Conservation (phyloP, 2,888 invertebrate genomes). For the Drosophila fungiperda region DNA sequence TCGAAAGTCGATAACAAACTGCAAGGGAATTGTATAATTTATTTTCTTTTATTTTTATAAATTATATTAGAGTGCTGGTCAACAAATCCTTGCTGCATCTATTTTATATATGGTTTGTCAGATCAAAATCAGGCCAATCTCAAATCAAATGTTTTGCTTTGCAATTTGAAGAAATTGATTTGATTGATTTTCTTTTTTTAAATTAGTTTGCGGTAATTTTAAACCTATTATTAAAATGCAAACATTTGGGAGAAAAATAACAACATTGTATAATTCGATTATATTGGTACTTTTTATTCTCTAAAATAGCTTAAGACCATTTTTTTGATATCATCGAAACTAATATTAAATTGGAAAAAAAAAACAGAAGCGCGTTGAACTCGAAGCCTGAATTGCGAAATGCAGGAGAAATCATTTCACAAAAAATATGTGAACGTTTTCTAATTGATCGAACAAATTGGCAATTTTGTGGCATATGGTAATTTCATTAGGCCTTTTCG, state of each 20-base stretch:
- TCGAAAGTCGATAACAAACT: not conserved
- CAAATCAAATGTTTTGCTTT: not conserved
- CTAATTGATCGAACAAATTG: conserved; percentile 31
- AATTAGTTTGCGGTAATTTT: not conserved
- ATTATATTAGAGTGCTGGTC: not conserved
- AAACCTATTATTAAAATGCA: not conserved
- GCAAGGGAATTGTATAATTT: not conserved
- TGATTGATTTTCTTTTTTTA: not conserved
- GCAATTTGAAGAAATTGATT: not conserved
- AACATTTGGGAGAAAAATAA: not conserved
- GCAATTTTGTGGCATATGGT: conserved; percentile 51
- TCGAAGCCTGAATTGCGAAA: not conserved
- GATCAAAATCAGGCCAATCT: not conserved
- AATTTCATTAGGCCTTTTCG: conserved; percentile 67
- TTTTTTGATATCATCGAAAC: not conserved
- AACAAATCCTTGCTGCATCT: not conserved
- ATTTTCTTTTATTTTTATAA: not conserved
- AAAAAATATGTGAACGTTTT: not conserved
- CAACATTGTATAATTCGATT: not conserved
- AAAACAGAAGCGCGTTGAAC: not conserved
- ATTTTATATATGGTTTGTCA: not conserved
- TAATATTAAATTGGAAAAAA: not conserved
- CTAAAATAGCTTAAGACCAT: not conserved
- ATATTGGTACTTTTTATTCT: not conserved
- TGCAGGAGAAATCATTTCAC: not conserved